Evolutionary conservation across 2,113 vertebrate species (phyloP).

Genomic region (Lepus europaeus): DNA sequence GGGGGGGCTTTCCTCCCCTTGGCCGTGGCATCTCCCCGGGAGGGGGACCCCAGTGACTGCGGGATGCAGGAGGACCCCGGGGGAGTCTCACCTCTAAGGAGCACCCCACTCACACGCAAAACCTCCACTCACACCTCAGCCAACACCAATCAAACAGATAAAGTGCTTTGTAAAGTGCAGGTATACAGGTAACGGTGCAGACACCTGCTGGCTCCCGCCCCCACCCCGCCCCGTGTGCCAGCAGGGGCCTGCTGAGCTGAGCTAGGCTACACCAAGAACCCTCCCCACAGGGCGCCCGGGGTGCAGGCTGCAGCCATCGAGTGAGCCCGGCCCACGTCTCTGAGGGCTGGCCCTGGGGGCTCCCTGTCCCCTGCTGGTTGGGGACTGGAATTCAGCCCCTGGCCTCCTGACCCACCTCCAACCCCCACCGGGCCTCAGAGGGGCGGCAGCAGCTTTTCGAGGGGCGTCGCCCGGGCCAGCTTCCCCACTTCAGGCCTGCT

Average conservation of each 20-base stretch:
- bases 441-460: too few relatives aligned
- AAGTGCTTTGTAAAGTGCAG: conserved; percentile 85
- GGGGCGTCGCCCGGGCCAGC: neutral
- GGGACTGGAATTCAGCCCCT: neutral
- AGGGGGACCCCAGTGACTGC: too few relatives aligned
- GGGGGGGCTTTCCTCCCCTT: neutral
- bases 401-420: neutral
- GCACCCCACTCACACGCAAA: neutral
- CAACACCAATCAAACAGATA: conserved; percentile 72
- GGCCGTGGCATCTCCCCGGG: too few relatives aligned
- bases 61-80: too few relatives aligned
- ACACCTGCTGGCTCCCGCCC: conserved; percentile 50
- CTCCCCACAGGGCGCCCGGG: neutral
- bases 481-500: neutral
- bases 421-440: neutral
- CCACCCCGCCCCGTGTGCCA: neutral
- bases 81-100: neutral
- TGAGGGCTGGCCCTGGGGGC: too few relatives aligned
- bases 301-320: neutral
- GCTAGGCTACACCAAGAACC: neutral
- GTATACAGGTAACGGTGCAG: conserved; percentile 67
- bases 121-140: neutral
- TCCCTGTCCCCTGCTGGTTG: neutral
- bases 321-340: neutral
- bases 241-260: neutral